phyloP scores from a whole-genome alignment of 2,113 vertebrate genomes.

The Choloepus hoffmanni region DNA sequence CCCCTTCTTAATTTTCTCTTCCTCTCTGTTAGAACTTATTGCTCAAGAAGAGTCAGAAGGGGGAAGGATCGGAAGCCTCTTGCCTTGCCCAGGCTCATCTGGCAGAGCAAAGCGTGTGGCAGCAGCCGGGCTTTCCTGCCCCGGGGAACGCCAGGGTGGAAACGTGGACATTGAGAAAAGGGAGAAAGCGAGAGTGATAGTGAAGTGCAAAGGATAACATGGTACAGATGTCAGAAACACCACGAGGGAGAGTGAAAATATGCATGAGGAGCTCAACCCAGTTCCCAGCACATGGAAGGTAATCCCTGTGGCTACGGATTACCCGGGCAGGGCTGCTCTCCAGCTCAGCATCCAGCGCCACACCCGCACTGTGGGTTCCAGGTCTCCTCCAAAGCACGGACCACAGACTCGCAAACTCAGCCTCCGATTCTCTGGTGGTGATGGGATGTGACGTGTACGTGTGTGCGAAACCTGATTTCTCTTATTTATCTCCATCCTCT shows the following conservation, averaged over 20 bases:
- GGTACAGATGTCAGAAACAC: fast-evolving
- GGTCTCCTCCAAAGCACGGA: too few species aligned
- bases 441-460: fast-evolving
- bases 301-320: too few species aligned
- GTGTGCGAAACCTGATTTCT: fast-evolving
- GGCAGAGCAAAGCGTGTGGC: background rate
- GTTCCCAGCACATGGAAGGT: background rate
- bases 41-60: background rate
- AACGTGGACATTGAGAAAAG: fast-evolving
- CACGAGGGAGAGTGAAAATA: fast-evolving
- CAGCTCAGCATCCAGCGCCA: too few species aligned
- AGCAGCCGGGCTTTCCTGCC: fast-evolving
- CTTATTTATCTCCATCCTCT: background rate
- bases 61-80: fast-evolving
- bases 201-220: fast-evolving
- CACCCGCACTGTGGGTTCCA: too few species aligned
- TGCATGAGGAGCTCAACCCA: fast-evolving
- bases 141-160: fast-evolving
- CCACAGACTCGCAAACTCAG: too few species aligned
- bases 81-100: fast-evolving
- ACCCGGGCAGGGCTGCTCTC: too few species aligned
- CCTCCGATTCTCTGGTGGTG: background rate
- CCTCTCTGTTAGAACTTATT: background rate
- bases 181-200: background rate
- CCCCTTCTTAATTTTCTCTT: background rate